A percentile compares a stretch with the other conserved stretches of the same genome.
These are phyloP conservation scores for Chrysolina haemoptera DNA, from an alignment of 2,888 invertebrate species.

Conservation along the genomic window DNA sequence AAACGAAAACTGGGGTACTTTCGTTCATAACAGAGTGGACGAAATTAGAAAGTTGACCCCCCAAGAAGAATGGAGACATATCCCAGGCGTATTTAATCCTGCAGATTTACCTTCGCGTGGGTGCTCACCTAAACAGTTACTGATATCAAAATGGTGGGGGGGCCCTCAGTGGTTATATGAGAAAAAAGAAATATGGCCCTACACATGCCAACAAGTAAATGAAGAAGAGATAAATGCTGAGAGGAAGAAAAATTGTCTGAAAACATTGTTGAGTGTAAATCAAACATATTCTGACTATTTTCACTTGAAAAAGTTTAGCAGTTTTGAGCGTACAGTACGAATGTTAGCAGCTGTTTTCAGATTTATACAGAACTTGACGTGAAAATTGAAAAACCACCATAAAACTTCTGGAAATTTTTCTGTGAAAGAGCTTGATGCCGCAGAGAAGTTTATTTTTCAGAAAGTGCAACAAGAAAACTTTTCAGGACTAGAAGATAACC, in stretches of 20 bases:
- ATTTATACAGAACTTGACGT: conserved; percentile 11
- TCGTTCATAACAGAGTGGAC: conserved; percentile 31
- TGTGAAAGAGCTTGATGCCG: conserved; percentile 32
- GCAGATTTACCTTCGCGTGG: conserved; percentile 29
- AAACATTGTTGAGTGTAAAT: conserved; percentile 1
- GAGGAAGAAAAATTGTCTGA: conserved; percentile 8
- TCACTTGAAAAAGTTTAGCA: conserved; percentile 20
- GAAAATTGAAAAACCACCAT: not conserved
- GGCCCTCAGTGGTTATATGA: conserved; percentile 16
- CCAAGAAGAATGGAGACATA: conserved; percentile 28
- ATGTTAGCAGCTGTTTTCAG: conserved; percentile 15
- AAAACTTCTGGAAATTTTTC: not conserved
- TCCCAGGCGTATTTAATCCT: conserved; percentile 22
- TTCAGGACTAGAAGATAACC: conserved; percentile 15
- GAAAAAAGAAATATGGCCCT: not conserved
- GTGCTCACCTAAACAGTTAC: conserved; percentile 12
- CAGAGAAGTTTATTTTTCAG: conserved; percentile 38
- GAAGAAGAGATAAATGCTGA: conserved; percentile 8
- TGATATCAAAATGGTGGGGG: conserved; percentile 17
- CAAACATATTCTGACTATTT: conserved; percentile 16
- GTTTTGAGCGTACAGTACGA: conserved; percentile 4
- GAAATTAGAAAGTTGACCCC: conserved; percentile 30
- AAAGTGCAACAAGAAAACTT: conserved; percentile 38
- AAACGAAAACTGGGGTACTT: conserved; percentile 33
- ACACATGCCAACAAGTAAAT: not conserved